These are phyloP conservation scores for Pseudomyrmex sp. DNA, from an alignment of 1,140 invertebrate species.

Conservation along the genomic window DNA sequence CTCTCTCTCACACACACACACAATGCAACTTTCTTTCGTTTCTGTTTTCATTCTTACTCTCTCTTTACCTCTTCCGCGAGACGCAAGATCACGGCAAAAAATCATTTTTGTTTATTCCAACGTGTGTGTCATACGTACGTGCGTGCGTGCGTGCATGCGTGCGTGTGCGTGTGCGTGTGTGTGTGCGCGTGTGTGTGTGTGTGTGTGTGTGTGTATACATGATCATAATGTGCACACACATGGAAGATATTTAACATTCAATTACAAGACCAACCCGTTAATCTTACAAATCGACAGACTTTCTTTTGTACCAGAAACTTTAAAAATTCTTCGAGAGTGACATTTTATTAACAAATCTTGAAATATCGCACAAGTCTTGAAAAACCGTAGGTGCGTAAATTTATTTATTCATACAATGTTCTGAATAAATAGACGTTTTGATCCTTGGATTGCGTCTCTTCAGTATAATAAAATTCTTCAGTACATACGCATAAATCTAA, in stretches of 20 bases:
- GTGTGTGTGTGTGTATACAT: not conserved
- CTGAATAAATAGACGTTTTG: too few relatives aligned
- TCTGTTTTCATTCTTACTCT: not conserved
- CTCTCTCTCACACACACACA: not conserved
- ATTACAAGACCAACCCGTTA: constrained; percentile 1
- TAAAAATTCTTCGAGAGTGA: too few relatives aligned
- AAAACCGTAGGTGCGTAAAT: too few relatives aligned
- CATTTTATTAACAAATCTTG: too few relatives aligned
- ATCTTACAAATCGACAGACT: constrained; percentile 1
- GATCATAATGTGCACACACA: not conserved
- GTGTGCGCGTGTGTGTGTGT: too few relatives aligned
- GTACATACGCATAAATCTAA: too few relatives aligned
- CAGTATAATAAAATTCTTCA: too few relatives aligned
- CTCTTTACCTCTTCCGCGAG: not conserved
- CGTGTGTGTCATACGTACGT: too few relatives aligned
- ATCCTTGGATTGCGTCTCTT: too few relatives aligned
- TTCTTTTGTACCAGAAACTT: not conserved
- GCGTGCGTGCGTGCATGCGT: not conserved
- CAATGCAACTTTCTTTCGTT: not conserved
- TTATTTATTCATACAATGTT: too few relatives aligned
- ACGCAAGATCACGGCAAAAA: constrained; percentile 56
- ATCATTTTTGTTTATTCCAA: constrained; percentile 2
- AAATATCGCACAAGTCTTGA: too few relatives aligned
- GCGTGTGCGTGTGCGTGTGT: not conserved
- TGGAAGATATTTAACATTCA: constrained; percentile 29